These are phyloP conservation scores for Ariopsis seemanni DNA, from an alignment of 2,113 vertebrate genomes.

Conservation along the genomic window DNA sequence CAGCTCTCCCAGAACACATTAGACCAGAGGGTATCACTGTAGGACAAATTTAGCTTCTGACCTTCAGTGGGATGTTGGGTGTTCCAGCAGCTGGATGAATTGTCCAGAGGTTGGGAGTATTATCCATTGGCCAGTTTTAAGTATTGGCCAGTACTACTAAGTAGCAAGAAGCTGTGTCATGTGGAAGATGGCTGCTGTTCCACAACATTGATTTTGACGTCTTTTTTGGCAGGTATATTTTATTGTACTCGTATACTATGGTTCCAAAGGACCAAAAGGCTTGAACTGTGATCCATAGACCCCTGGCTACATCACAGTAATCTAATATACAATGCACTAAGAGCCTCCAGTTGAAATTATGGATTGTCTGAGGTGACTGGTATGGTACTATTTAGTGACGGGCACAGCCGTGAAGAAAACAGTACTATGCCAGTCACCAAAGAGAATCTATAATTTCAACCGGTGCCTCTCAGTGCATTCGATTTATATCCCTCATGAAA, in stretches of 20 bases:
- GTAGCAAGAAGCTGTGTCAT: not conserved
- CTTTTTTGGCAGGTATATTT: not conserved
- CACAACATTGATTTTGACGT: not conserved
- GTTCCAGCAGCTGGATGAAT: slow-evolving; percentile 37
- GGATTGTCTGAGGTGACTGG: too few species aligned
- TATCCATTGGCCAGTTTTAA: not conserved
- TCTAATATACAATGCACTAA: too few species aligned
- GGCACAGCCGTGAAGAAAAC: too few species aligned
- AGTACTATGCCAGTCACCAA: too few species aligned
- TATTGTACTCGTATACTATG: not conserved
- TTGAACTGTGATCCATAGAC: not conserved
- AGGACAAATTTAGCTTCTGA: slow-evolving; percentile 92
- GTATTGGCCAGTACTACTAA: too few species aligned
- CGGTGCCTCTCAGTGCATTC: too few species aligned
- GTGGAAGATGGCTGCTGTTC: slow-evolving; percentile 1
- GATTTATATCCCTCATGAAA: too few species aligned
- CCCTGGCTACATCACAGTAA: not conserved
- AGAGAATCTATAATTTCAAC: too few species aligned
- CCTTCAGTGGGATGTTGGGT: slow-evolving; percentile 70
- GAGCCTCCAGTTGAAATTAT: too few species aligned
- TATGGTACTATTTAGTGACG: too few species aligned
- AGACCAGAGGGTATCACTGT: slow-evolving; percentile 75
- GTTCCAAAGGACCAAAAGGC: not conserved
- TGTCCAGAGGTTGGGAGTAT: not conserved
- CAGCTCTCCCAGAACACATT: slow-evolving; percentile 79